phyloP scores from a whole-genome alignment of 2,888 invertebrate species.

The Oscheius myriophilus region DNA sequence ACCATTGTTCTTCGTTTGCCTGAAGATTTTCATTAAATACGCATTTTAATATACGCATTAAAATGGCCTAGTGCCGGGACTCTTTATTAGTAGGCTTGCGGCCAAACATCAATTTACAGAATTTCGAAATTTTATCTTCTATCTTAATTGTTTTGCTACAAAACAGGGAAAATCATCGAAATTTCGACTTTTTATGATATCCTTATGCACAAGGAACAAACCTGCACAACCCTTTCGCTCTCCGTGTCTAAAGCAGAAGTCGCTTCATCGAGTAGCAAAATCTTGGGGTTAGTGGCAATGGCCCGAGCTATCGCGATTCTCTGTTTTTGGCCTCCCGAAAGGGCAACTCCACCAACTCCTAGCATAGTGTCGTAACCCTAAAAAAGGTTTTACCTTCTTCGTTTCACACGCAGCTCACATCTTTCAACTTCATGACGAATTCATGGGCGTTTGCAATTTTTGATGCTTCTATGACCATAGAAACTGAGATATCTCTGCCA shows the following conservation, averaged over 20 bases:
- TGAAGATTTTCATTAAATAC: no score
- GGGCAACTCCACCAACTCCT: constrained; percentile 70
- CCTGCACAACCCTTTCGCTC: constrained; percentile 70
- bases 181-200: neutral
- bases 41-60: no score
- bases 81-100: no score
- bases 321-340: constrained; percentile 72
- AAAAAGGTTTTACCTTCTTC: neutral
- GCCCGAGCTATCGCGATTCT: constrained; percentile 70
- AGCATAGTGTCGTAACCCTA: constrained; percentile 61
- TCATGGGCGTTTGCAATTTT: constrained; percentile 57
- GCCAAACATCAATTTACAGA: no score
- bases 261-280: constrained; percentile 72
- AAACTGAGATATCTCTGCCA: constrained; percentile 38
- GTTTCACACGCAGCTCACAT: constrained; percentile 2
- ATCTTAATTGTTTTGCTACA: no score
- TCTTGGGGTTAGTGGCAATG: constrained; percentile 69
- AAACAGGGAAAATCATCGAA: no score
- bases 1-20: no score
- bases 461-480: constrained; percentile 29
- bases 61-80: no score
- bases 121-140: no score
- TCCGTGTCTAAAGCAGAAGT: constrained; percentile 72
- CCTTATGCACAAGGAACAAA: no score
- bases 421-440: constrained; percentile 54